phyloP scores from a whole-genome alignment of 2,888 invertebrate species.

The Parapristionchus giblindavisi region DNA sequence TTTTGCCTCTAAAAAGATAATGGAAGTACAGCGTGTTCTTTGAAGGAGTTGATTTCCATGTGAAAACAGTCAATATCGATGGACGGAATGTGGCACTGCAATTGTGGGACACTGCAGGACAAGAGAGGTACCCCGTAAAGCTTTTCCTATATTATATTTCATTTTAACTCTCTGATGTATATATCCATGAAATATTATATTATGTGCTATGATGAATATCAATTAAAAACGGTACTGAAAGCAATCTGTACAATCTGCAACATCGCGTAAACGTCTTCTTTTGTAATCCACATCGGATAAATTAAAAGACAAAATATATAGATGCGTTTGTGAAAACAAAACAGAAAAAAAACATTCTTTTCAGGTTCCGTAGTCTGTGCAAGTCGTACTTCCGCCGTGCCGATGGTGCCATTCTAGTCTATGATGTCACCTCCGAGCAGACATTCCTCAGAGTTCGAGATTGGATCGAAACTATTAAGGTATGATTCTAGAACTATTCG shows the following conservation, averaged over 20 bases:
- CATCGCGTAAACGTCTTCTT: slow-evolving; percentile 15
- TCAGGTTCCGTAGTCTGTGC: slow-evolving; percentile 75
- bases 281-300: neutral
- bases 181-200: too few species aligned
- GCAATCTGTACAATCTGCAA: too few species aligned
- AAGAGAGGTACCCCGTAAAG: slow-evolving; percentile 73
- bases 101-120: slow-evolving; percentile 77
- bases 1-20: too few species aligned
- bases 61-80: slow-evolving; percentile 75
- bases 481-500: slow-evolving; percentile 54
- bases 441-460: slow-evolving; percentile 76
- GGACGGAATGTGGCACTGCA: slow-evolving; percentile 73
- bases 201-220: too few species aligned
- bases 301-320: neutral
- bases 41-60: slow-evolving; percentile 75
- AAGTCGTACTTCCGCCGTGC: slow-evolving; percentile 77
- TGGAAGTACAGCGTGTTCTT: too few species aligned
- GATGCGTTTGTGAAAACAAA: neutral
- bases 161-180: too few species aligned
- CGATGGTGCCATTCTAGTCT: slow-evolving; percentile 76
- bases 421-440: slow-evolving; percentile 76
- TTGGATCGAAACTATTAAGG: slow-evolving; percentile 76
- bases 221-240: too few species aligned
- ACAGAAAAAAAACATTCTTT: neutral
- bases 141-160: too few species aligned